phyloP scores from a whole-genome alignment of 2,113 vertebrate species.

The Aplodontia rufa region DNA sequence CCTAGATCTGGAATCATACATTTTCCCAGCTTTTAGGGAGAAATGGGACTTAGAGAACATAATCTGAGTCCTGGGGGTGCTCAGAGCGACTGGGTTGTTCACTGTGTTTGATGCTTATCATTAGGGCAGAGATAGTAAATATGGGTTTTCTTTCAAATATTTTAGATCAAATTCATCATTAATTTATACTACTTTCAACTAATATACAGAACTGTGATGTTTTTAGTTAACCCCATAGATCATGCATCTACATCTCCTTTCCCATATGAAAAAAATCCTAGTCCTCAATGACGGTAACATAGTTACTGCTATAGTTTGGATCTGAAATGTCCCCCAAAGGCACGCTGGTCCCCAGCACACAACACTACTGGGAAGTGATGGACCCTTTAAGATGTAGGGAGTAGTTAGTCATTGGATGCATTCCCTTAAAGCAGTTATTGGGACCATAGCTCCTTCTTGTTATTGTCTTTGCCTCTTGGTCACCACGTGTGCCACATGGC shows the following conservation, averaged over 20 bases:
- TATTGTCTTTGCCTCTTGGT: background rate
- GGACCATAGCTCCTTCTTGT: background rate
- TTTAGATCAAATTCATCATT: background rate
- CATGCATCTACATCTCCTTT: background rate
- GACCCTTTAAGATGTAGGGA: background rate
- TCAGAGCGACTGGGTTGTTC: background rate
- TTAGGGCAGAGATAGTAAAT: background rate
- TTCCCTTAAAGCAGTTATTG: background rate
- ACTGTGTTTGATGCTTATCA: background rate
- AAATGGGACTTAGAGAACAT: background rate
- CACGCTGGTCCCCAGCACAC: background rate
- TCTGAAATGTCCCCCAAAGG: background rate
- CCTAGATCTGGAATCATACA: background rate
- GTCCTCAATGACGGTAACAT: background rate
- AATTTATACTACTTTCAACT: conserved; percentile 13
- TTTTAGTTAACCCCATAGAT: background rate
- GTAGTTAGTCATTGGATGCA: background rate
- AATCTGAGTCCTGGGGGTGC: background rate
- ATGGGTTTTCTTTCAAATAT: background rate
- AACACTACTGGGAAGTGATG: background rate
- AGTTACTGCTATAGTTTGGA: background rate
- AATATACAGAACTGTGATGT: background rate
- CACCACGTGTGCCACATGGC: background rate
- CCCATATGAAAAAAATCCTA: background rate
- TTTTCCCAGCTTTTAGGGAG: background rate